Base-by-base conservation (phyloP, 2,888 invertebrate species). In the Parascotia fuliginaria region DNA sequence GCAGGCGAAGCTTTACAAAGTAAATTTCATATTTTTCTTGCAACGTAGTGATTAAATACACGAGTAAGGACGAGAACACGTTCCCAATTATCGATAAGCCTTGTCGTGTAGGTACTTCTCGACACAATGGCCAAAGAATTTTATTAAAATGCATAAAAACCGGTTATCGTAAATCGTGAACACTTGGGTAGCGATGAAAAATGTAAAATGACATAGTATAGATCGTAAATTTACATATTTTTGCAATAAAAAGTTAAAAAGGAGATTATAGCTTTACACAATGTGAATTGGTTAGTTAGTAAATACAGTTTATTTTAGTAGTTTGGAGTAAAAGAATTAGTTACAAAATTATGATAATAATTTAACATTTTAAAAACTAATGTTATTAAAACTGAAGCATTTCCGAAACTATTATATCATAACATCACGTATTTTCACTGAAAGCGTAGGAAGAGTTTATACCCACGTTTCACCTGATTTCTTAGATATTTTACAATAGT, bases 81-180 rank as follows among this genome's bases (percentile, higher is more conserved):
- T 72, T 64, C 70, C 53, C 73, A 65, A 73, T 79, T 75, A 75
- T 63, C 72, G 76, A 76, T 72, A 75, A 73, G 71, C 67, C 34
- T 52, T 49, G 49, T 52, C 66, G 65, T 70, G 60, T 2, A 19
- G 19, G 24, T 57, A 65, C 50, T 59, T 47, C 51, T 56, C 55
- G 52, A 54, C 42, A 55, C 54, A 56, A 58, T 45, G 43, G 50
- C 54, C 44, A 48, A n/a, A 42, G 52, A 14, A 52, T 54, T 62
- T 64, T 62, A 65, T 70, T 66, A 70, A 70, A 67, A 66, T 62
- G 63, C 63, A 70, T 67, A 60, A 70, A 69, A 57, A 51, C 22
- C 44, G 33, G 43, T 46, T 66, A 67, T 67, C 70, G 42, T 56
- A 65, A 71, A 71, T 71, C 69, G 54, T 60, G 49, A 67, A 69